Evolutionary conservation across 2,797 vertebrate species (phyloP).

Genomic region (Chrosomus eos): DNA sequence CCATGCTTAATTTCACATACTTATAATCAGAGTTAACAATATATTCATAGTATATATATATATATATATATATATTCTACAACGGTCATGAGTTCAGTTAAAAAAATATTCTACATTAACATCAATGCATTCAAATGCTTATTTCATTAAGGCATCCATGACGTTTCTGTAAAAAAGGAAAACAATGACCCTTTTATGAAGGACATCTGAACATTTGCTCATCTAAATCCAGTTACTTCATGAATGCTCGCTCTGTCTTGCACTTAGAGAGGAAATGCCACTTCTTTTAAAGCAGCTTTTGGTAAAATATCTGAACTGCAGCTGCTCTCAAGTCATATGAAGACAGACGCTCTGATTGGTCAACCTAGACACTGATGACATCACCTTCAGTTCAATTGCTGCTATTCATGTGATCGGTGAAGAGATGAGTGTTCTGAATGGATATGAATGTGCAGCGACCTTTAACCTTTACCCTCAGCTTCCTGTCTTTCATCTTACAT

Average conservation of each 20-base stretch:
- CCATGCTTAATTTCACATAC: not conserved
- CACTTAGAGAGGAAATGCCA: conserved; percentile 9
- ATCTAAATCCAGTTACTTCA: conserved; percentile 26
- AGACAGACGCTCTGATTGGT: not conserved
- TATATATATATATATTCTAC: not conserved
- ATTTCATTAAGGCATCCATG: not conserved
- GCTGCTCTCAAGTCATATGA: conserved; percentile 7
- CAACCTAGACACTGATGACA: not conserved
- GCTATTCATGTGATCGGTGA: conserved; percentile 1
- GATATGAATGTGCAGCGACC: not conserved
- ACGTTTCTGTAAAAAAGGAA: not conserved
- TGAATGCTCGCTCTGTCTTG: conserved; percentile 13
- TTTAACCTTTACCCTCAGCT: conserved; percentile 11
- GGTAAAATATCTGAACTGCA: conserved; percentile 26
- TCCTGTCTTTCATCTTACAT: not conserved
- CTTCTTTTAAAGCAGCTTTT: conserved; percentile 7
- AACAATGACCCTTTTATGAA: conserved; percentile 4
- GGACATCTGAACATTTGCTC: conserved; percentile 23
- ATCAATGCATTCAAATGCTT: not conserved
- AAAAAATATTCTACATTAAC: not conserved
- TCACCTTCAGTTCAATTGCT: not conserved
- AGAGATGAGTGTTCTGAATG: not conserved
- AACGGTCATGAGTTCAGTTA: not conserved
- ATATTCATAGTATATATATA: too few relatives aligned
- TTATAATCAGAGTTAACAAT: not conserved